Conservation (phyloP, 2,113 vertebrate species). For the Pagrus major region DNA sequence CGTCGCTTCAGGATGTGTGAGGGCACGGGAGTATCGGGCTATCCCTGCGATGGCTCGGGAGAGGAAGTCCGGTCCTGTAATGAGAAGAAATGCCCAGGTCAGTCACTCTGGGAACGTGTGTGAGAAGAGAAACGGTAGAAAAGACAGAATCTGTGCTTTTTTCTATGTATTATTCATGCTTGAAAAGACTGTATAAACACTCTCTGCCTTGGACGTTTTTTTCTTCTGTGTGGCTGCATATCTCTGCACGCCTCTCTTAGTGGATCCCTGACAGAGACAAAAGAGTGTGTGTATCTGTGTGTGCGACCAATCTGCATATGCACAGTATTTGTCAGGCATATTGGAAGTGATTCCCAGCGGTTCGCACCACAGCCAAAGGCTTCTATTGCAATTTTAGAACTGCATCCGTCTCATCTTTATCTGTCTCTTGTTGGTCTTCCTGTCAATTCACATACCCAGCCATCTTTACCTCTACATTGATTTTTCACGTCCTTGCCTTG, state of each 20-base stretch:
- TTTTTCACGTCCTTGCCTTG: conserved; percentile 20
- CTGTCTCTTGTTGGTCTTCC: conserved; percentile 31
- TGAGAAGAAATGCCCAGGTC: conserved; percentile 98
- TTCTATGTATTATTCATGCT: neutral
- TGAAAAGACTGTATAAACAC: conserved; percentile 6
- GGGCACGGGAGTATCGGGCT: conserved; percentile 89
- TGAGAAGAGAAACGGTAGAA: neutral
- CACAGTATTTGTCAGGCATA: conserved; percentile 26
- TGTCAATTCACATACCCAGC: conserved; percentile 37
- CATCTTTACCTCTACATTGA: conserved; percentile 41
- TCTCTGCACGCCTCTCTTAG: conserved; percentile 16
- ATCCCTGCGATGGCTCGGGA: conserved; percentile 94
- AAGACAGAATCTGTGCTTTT: neutral
- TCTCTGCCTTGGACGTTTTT: neutral
- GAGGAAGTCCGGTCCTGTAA: conserved; percentile 98
- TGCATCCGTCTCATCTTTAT: conserved; percentile 32
- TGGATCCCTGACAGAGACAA: conserved; percentile 1
- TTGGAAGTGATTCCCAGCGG: conserved; percentile 34
- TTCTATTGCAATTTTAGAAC: conserved; percentile 20
- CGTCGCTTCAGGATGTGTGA: conserved; percentile 96
- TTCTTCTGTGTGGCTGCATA: conserved; percentile 17
- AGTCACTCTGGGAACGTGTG: conserved; percentile 45
- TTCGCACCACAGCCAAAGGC: conserved; percentile 38
- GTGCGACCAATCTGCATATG: conserved; percentile 18
- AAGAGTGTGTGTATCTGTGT: neutral